Conservation (phyloP, 1,140 invertebrate species). For the Drosophila pruinosa region DNA sequence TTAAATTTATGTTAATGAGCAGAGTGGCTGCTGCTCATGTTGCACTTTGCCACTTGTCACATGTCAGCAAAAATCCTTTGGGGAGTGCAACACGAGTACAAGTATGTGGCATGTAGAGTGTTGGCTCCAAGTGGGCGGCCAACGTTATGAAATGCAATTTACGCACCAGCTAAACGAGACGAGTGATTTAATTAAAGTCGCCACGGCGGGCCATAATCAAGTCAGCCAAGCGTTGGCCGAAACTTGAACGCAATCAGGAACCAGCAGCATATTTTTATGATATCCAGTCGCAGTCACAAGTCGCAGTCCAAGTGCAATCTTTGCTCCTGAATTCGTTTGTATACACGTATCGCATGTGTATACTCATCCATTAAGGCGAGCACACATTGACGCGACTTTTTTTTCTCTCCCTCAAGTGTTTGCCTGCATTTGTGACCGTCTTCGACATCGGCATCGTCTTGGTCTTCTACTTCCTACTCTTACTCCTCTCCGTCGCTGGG, state of each 20-base stretch:
- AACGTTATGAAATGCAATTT: slow-evolving; percentile 46
- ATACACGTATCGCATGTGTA: slow-evolving; percentile 33
- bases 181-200: slow-evolving; percentile 61
- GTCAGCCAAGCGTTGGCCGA: slow-evolving; percentile 59
- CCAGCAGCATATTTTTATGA: slow-evolving; percentile 47
- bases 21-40: slow-evolving; percentile 22
- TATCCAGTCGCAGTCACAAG: not conserved
- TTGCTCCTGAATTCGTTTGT: slow-evolving; percentile 31
- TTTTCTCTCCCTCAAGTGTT: slow-evolving; percentile 68
- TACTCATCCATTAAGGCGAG: slow-evolving; percentile 77
- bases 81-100: slow-evolving; percentile 17
- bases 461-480: slow-evolving; percentile 5
- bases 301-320: not conserved
- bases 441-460: slow-evolving; percentile 17
- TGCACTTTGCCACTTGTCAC: slow-evolving; percentile 51
- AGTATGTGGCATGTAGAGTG: not conserved
- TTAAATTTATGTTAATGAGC: slow-evolving; percentile 82
- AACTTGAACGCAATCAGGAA: slow-evolving; percentile 60
- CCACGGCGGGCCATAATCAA: slow-evolving; percentile 53
- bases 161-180: slow-evolving; percentile 39
- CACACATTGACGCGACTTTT: slow-evolving; percentile 78
- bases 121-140: slow-evolving; percentile 23
- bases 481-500: not conserved
- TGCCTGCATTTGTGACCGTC: slow-evolving; percentile 70
- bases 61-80: slow-evolving; percentile 52